Percentiles rank a stretch among this genome's conserved stretches.
Evolutionary conservation across 1,140 invertebrate species (phyloP).

Genomic region (Pogonomyrmex barbatus): DNA sequence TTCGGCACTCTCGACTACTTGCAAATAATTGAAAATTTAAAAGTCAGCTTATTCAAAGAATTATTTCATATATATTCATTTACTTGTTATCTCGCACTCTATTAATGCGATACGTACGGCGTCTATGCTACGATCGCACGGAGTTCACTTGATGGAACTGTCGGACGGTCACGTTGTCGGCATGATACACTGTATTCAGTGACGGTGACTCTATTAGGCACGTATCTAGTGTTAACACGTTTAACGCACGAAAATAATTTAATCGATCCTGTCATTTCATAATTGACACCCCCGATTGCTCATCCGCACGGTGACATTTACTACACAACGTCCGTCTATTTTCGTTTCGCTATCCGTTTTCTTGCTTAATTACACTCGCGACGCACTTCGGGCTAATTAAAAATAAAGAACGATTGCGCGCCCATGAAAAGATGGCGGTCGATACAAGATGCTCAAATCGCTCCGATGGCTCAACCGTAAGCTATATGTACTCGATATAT

Average conservation of each 20-base stretch:
- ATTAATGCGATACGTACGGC: not conserved
- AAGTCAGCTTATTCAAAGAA: not conserved
- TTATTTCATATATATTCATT: not conserved
- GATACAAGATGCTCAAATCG: no score
- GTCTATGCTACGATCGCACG: not conserved
- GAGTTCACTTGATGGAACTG: not conserved
- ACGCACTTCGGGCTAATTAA: not conserved
- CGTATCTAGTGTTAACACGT: not conserved
- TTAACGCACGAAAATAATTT: not conserved
- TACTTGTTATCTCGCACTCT: not conserved
- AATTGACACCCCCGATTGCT: not conserved
- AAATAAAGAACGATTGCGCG: not conserved
- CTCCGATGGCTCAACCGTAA: not conserved
- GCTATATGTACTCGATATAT: not conserved
- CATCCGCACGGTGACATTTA: not conserved
- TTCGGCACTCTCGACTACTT: not conserved
- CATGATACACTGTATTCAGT: not conserved
- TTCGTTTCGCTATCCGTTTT: not conserved
- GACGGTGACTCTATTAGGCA: not conserved
- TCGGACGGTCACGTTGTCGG: not conserved
- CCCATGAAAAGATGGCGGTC: no score
- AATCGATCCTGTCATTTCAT: not conserved
- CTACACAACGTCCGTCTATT: no score
- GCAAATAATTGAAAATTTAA: not conserved
- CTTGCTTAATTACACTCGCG: not conserved